A percentile compares a stretch with the other conserved stretches of the same genome.
These are phyloP conservation scores for Florisuga fusca DNA, from an alignment of 2,797 vertebrate species.

Conservation along the genomic window DNA sequence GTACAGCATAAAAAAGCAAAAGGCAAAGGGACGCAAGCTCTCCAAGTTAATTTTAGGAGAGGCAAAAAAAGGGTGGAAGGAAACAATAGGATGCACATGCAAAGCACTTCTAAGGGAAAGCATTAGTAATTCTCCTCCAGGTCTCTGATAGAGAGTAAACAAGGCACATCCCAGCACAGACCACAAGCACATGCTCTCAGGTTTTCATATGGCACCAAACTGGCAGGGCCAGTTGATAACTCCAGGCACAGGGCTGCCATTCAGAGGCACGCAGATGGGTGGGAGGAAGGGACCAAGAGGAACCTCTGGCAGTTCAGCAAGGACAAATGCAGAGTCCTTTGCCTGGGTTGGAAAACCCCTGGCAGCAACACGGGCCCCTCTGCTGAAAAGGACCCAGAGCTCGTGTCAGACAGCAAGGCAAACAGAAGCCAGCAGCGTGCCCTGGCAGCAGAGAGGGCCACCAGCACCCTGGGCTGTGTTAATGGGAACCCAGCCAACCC, in stretches of 20 bases:
- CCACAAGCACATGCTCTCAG: not conserved
- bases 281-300: not conserved
- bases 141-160: not conserved
- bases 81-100: accelerated
- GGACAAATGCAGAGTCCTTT: not conserved
- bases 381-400: not conserved
- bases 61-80: not conserved
- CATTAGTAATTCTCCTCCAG: not conserved
- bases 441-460: not conserved
- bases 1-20: not conserved
- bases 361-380: not conserved
- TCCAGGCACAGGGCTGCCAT: not conserved
- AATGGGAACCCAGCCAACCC: not conserved
- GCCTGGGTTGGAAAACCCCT: not conserved
- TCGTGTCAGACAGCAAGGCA: accelerated
- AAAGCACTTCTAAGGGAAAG: not conserved
- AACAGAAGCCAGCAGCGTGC: not conserved
- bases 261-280: not conserved
- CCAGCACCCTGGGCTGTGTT: not conserved
- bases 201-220: not conserved
- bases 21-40: not conserved
- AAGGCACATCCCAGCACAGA: not conserved
- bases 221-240: not conserved
- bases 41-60: not conserved
- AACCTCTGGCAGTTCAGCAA: not conserved